A percentile compares a stretch with the other conserved stretches of the same genome.
Conservation (phyloP, 2,888 invertebrate genomes). For the Tachina fera region DNA sequence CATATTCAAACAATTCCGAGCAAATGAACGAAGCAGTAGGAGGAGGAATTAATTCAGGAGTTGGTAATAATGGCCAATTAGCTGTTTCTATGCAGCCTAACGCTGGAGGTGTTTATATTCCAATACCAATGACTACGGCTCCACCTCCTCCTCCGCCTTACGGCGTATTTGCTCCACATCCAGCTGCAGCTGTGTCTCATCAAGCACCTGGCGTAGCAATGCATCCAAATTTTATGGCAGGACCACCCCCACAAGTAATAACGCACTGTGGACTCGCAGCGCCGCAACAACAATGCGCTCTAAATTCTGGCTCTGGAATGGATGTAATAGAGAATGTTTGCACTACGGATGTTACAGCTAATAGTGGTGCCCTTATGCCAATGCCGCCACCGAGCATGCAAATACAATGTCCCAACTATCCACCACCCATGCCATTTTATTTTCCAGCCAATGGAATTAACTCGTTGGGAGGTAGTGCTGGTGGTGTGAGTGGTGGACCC, state of each 20-base stretch:
- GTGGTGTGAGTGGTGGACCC: slow-evolving; percentile 62
- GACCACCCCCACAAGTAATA: slow-evolving; percentile 55
- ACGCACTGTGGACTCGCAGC: slow-evolving; percentile 46
- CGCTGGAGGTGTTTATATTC: slow-evolving; percentile 73
- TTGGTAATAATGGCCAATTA: slow-evolving; percentile 58
- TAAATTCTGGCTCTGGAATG: slow-evolving; percentile 22
- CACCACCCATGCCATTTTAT: slow-evolving; percentile 74
- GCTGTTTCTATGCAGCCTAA: slow-evolving; percentile 53
- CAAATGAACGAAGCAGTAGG: slow-evolving; percentile 49
- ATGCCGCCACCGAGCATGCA: slow-evolving; percentile 60
- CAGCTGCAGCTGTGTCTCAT: slow-evolving; percentile 59
- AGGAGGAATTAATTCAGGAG: slow-evolving; percentile 8
- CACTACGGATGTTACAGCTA: slow-evolving; percentile 30
- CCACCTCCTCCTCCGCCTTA: slow-evolving; percentile 71
- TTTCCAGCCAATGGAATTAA: slow-evolving; percentile 60
- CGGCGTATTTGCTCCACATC: slow-evolving; percentile 75
- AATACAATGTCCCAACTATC: slow-evolving; percentile 73
- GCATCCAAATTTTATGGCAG: slow-evolving; percentile 57
- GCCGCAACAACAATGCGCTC: slow-evolving; percentile 37
- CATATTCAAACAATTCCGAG: slow-evolving; percentile 68
- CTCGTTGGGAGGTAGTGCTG: slow-evolving; percentile 26
- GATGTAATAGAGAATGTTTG: slow-evolving; percentile 46
- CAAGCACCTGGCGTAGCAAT: slow-evolving; percentile 68
- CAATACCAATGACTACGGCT: slow-evolving; percentile 71
- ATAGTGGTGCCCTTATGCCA: slow-evolving; percentile 27